These are phyloP conservation scores for Drosophila meridiana DNA, from an alignment of 2,888 invertebrate genomes.

Conservation along the genomic window DNA sequence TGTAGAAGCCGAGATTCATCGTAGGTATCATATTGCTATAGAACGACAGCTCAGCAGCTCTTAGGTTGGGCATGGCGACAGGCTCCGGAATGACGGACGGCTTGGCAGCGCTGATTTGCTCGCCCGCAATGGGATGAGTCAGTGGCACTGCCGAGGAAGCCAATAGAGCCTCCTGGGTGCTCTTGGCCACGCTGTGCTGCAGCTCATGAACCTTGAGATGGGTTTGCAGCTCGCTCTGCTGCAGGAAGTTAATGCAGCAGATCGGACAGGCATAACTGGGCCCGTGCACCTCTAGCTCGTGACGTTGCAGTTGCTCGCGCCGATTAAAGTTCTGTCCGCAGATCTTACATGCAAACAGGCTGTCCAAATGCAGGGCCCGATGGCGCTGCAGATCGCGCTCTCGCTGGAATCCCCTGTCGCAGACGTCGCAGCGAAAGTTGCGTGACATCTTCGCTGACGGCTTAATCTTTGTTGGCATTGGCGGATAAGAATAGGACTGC, in stretches of 20 bases:
- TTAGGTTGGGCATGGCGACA: conserved; percentile 39
- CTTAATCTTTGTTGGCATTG: conserved; percentile 22
- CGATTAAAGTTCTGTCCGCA: conserved; percentile 87
- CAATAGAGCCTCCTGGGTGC: conserved; percentile 65
- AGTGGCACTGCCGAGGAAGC: conserved; percentile 39
- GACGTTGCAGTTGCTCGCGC: conserved; percentile 88
- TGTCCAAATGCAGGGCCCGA: conserved; percentile 89
- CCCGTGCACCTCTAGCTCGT: conserved; percentile 89
- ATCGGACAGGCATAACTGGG: conserved; percentile 88
- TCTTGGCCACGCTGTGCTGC: conserved; percentile 76
- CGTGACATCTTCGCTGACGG: conserved; percentile 74
- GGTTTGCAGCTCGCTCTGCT: conserved; percentile 79
- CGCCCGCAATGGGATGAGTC: conserved; percentile 6
- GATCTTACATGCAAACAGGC: conserved; percentile 89
- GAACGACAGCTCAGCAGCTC: conserved; percentile 75
- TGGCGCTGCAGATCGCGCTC: conserved; percentile 90
- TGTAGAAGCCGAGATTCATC: conserved; percentile 84
- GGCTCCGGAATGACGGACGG: conserved; percentile 29
- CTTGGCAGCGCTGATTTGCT: conserved; percentile 13
- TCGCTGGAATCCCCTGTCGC: conserved; percentile 89
- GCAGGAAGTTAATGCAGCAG: conserved; percentile 85
- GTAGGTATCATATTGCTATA: conserved; percentile 83
- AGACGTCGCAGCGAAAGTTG: conserved; percentile 88
- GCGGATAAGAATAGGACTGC: conserved; percentile 11
- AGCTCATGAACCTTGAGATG: conserved; percentile 83